A percentile compares a stretch with the other conserved stretches of the same genome.
Conservation (phyloP, 2,888 invertebrate species). For the Anagyrus pseudococci region DNA sequence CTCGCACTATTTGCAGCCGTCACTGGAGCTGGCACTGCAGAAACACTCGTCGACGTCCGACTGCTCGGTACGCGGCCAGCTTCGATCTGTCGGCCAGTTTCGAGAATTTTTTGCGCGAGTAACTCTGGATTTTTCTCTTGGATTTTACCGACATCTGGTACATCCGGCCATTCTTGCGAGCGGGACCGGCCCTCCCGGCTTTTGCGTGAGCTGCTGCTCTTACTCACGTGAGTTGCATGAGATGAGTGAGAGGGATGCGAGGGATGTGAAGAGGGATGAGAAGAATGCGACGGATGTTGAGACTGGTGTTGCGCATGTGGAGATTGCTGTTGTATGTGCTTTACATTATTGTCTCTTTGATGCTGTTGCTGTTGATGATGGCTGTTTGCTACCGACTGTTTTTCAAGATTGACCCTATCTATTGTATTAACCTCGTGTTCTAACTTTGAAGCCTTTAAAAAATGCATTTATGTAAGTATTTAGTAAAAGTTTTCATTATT, state of each 20-base stretch:
- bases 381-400: slow-evolving; percentile 63
- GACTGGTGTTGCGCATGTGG: no score
- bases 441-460: slow-evolving; percentile 67
- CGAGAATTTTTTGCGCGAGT: slow-evolving; percentile 86
- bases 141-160: slow-evolving; percentile 88
- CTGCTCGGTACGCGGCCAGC: slow-evolving; percentile 71
- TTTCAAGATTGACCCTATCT: slow-evolving; percentile 75
- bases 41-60: slow-evolving; percentile 37
- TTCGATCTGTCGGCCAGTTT: slow-evolving; percentile 88
- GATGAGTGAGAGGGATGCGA: no score
- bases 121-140: slow-evolving; percentile 92
- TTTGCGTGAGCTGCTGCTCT: slow-evolving; percentile 66
- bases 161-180: slow-evolving; percentile 91
- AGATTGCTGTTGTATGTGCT: slow-evolving; percentile 20
- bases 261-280: slow-evolving; percentile 38
- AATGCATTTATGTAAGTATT: neutral
- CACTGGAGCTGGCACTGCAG: neutral
- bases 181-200: slow-evolving; percentile 77
- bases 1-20: slow-evolving; percentile 32
- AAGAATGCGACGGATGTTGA: slow-evolving; percentile 55
- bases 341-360: slow-evolving; percentile 40
- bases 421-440: slow-evolving; percentile 80
- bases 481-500: neutral
- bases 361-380: slow-evolving; percentile 51
- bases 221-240: slow-evolving; percentile 52